Conservation (phyloP, 1,140 invertebrate genomes). For the Scaptodrosophila lebanonensis region DNA sequence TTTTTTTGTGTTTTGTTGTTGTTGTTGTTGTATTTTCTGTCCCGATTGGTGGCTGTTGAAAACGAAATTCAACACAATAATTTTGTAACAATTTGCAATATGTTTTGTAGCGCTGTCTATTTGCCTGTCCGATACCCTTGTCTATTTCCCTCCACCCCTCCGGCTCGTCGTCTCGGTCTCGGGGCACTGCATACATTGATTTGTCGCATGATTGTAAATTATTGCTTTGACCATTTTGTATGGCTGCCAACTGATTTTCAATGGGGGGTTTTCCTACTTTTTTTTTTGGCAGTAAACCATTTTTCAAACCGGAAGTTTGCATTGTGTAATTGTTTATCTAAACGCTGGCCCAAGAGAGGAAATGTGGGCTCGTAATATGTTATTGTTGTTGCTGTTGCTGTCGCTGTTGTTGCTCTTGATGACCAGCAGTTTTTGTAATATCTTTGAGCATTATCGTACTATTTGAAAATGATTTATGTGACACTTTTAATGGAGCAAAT, state of each 20-base stretch:
- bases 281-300: slow-evolving; percentile 16
- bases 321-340: slow-evolving; percentile 48
- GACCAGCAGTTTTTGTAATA: slow-evolving; percentile 29
- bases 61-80: slow-evolving; percentile 27
- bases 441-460: slow-evolving; percentile 23
- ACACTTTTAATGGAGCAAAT: slow-evolving; percentile 47
- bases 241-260: slow-evolving; percentile 17
- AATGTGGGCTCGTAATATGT: slow-evolving; percentile 24
- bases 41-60: slow-evolving; percentile 6
- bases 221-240: slow-evolving; percentile 39
- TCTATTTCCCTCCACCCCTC: too few species aligned
- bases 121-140: too few species aligned
- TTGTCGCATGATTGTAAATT: slow-evolving; percentile 46
- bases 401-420: slow-evolving; percentile 8
- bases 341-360: slow-evolving; percentile 28
- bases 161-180: too few species aligned
- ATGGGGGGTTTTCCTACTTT: too few species aligned
- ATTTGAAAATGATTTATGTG: slow-evolving; percentile 56
- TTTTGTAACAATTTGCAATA: slow-evolving; percentile 39
- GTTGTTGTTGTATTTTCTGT: not conserved
- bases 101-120: slow-evolving; percentile 18
- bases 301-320: slow-evolving; percentile 40
- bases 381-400: not conserved
- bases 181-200: too few species aligned
- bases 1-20: not conserved